Base-by-base conservation (phyloP, 2,888 invertebrate genomes). In the Tetranychus truncatus region DNA sequence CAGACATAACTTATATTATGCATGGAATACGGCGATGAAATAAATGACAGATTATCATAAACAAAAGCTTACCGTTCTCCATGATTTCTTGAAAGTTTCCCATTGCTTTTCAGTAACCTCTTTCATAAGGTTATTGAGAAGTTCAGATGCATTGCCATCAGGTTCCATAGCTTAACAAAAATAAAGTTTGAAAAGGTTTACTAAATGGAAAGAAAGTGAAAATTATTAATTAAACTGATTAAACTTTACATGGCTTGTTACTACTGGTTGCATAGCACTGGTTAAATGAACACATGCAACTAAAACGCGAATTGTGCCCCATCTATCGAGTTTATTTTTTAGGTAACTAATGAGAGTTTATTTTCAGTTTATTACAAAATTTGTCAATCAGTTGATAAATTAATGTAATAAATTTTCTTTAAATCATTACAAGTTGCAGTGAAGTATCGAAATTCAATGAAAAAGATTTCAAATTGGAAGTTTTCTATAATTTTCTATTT, bases 11-110 rank as follows among this genome's bases (percentile, higher is more conserved):
- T 11, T 20, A 20, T 34, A 34, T 34, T 34, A 3, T 34, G 34
- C 34, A 34, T 34, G 5, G 4, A 34, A 34, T 34, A 34, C 4
- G 34, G 34, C 3, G 34, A 34, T 34, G 34, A 34, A 34, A 34
- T 34, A 5, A 34, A 4, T 34, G 34, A 34, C 34, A 34, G 34
- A 34, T 34, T 34, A 69, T 69, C 1, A 21, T 11, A 24, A 21
- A 69, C 18, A 69, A 24, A 72, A 21, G 15, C 75, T 75, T n/a
- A 71, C 72, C 21, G 67, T 46, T 9, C 73, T 73, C 34, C 73
- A 45, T 45, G 66, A 74, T 34, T n/a, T 55, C 34, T 72, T 72
- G 11, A 45, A 72, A 18, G 72, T 72, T 72, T 72, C 72, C 72
- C 72, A 72, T n/a, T 72, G 72, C 11, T 72, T 72, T n/a, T 72